Evolutionary conservation across 2,888 invertebrate species (phyloP).

Genomic region (Pyrrhia umbra): DNA sequence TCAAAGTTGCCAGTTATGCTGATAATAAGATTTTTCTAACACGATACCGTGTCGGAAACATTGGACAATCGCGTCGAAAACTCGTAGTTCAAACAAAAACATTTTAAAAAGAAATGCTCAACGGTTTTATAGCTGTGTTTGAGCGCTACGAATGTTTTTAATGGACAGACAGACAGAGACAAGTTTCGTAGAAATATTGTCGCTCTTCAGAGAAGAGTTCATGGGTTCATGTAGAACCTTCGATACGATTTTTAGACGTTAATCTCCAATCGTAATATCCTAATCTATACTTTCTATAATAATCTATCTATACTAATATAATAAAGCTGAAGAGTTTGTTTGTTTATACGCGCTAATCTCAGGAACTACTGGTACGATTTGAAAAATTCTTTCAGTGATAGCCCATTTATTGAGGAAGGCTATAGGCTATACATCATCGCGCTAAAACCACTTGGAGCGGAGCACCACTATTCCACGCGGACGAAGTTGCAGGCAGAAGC

Average conservation of each 20-base stretch:
- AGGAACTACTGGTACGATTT: no score
- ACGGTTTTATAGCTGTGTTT: slow-evolving; percentile 12
- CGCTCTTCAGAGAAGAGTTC: neutral
- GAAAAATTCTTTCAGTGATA: no score
- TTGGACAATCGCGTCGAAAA: slow-evolving; percentile 8
- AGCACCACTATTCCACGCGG: no score
- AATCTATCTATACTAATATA: no score
- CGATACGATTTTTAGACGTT: neutral
- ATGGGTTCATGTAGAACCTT: neutral
- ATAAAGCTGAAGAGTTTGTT: no score
- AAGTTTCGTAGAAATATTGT: slow-evolving; percentile 7
- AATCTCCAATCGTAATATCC: no score
- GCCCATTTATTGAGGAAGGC: no score
- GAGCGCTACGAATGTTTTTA: slow-evolving; percentile 16
- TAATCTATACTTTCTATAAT: no score
- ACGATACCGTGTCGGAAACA: slow-evolving; percentile 5
- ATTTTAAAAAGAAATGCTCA: slow-evolving; percentile 22
- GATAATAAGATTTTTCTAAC: neutral
- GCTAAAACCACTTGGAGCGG: no score
- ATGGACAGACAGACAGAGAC: slow-evolving; percentile 3
- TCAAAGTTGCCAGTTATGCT: neutral
- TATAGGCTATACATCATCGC: no score
- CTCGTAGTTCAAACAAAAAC: slow-evolving; percentile 27
- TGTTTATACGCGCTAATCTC: no score
- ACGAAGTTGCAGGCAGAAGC: no score